Percentiles rank a stretch among this genome's conserved stretches.
phyloP scores from a whole-genome alignment of 2,797 vertebrate genomes.

The Alca torda region DNA sequence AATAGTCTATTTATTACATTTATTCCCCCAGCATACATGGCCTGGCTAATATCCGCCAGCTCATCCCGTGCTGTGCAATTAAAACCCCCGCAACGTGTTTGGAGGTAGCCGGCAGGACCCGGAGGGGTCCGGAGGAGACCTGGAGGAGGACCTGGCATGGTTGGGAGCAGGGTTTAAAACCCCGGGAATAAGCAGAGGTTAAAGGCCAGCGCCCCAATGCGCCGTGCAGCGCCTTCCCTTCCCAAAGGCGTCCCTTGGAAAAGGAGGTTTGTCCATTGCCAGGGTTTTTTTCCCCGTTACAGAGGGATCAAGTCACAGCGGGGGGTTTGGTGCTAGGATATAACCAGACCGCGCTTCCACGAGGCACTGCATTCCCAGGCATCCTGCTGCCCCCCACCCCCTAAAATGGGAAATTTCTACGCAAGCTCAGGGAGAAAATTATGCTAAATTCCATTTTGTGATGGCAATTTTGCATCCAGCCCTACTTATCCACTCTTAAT shows the following conservation, averaged over 20 bases:
- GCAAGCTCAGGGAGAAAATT: background rate
- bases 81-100: slow-evolving; percentile 30
- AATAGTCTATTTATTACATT: slow-evolving; percentile 82
- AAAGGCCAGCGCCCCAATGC: background rate
- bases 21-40: slow-evolving; percentile 49
- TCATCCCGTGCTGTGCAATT: slow-evolving; percentile 62
- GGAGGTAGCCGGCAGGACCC: background rate
- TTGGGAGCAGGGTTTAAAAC: background rate
- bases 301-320: rapidly evolving
- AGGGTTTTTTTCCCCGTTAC: rapidly evolving
- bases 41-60: slow-evolving; percentile 65
- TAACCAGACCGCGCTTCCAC: background rate
- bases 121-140: too few relatives aligned
- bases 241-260: background rate
- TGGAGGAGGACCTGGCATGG: background rate
- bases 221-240: rapidly evolving
- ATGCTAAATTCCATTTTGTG: background rate
- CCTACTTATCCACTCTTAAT: slow-evolving; percentile 13
- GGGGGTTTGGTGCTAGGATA: background rate
- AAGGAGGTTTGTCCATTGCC: rapidly evolving
- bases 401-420: background rate
- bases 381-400: background rate
- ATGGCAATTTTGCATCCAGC: background rate
- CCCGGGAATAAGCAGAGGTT: background rate
- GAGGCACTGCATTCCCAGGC: rapidly evolving